Evolutionary conservation across 2,888 invertebrate species (phyloP).

Genomic region (Hetaerina titia): DNA sequence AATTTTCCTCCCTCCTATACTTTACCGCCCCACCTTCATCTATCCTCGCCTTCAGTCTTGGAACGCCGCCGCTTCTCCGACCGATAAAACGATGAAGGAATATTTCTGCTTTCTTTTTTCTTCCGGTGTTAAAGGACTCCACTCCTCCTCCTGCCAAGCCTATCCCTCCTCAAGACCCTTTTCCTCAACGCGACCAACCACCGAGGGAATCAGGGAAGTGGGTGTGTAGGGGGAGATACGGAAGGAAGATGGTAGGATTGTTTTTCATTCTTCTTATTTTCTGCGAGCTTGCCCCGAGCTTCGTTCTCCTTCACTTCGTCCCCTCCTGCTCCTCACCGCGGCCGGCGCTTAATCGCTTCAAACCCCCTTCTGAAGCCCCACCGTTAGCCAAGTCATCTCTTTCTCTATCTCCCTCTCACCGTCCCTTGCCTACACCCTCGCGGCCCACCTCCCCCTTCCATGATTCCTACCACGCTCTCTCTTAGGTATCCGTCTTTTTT

Average conservation of each 20-base stretch:
- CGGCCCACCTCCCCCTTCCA: background rate
- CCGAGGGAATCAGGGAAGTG: background rate
- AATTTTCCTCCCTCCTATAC: background rate
- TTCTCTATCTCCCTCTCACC: background rate
- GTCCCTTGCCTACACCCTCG: background rate
- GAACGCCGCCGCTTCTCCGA: constrained; percentile 12
- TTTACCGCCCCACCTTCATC: background rate
- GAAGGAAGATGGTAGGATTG: background rate
- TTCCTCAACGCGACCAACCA: background rate
- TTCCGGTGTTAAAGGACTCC: background rate
- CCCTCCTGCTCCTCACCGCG: background rate
- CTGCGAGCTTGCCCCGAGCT: background rate
- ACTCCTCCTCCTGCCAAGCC: background rate
- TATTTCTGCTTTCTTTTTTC: constrained; percentile 44
- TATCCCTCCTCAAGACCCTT: background rate
- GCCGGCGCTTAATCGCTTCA: background rate
- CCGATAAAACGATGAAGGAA: constrained; percentile 54
- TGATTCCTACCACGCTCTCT: background rate
- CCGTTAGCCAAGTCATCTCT: background rate
- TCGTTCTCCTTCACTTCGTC: background rate
- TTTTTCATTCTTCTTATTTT: background rate
- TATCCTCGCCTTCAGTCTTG: constrained; percentile 54
- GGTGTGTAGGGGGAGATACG: background rate
- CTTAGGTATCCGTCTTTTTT: background rate
- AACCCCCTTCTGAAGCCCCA: background rate